Percentiles rank a stretch among this genome's conserved stretches.
phyloP scores from a whole-genome alignment of 2,113 vertebrate genomes.

The Rhipidura dahli region DNA sequence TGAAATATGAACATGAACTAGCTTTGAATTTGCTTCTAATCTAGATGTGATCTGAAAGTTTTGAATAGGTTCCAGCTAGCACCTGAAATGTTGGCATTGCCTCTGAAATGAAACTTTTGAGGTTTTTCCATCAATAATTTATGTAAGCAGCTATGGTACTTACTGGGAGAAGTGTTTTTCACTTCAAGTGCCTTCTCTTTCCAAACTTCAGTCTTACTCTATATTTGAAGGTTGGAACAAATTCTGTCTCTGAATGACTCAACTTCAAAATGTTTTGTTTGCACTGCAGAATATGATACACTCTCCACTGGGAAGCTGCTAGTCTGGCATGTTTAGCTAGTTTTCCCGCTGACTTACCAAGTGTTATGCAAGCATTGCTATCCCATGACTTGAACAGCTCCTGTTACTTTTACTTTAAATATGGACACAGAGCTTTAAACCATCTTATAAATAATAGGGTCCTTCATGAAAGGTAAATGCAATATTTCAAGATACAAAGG shows the following conservation, averaged over 20 bases:
- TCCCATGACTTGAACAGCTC: neutral
- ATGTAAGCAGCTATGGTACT: neutral
- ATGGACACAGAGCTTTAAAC: neutral
- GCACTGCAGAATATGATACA: conserved; percentile 24
- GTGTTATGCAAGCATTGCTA: conserved; percentile 16
- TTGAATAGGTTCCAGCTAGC: neutral
- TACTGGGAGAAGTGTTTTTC: neutral
- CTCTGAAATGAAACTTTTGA: neutral
- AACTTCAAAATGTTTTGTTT: conserved; percentile 23
- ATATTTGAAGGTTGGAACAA: conserved; percentile 10
- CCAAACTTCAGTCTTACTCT: neutral
- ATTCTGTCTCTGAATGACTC: neutral
- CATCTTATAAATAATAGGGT: neutral
- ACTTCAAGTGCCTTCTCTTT: neutral
- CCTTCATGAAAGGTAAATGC: neutral
- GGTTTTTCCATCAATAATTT: neutral
- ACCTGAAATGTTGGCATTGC: neutral
- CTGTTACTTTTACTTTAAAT: conserved; percentile 1
- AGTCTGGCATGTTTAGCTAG: neutral
- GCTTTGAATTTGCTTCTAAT: neutral
- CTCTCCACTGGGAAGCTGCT: neutral
- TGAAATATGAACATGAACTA: neutral
- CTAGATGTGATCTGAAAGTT: neutral
- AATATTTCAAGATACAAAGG: neutral
- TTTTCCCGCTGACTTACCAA: conserved; percentile 33